Evolutionary conservation across 2,888 invertebrate species (phyloP), one percentile per base, ranked within the genome.

Genomic region (Cheilosia vernalis): DNA sequence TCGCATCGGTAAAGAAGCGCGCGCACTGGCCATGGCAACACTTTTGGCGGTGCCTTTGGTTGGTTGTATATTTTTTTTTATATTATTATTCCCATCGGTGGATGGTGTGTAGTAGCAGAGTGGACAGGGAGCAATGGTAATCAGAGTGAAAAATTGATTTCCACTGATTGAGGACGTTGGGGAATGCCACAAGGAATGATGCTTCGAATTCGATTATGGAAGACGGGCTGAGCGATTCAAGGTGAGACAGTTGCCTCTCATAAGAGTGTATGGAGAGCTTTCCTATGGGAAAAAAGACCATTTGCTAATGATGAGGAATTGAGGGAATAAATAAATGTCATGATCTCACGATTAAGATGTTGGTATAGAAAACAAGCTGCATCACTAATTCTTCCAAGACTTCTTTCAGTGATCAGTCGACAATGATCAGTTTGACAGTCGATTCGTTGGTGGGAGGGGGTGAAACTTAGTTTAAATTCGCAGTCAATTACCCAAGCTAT

Each of bases 141-240:
- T 85, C 85, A 63, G 80, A 77, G 76, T 76, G 72, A 81, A 77
- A 85, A 85, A 85, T 85, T 85, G 85, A 81, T 81, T 85, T 81
- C 63, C 51, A 27, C 74, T 74, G 69, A 73, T 67, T 53, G 76
- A 60, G 53, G 76, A 80, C 70, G 66, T 40, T 47, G 64, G 58
- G 27, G 79, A 79, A 79, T 84, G 60, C 70, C 44, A 44, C 47
- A 44, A 79, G 66, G 27, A 67, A 72, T 81, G 76, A 85, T 80
- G 53, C 80, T 81, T 85, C 61, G 70, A 61, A 80, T 74, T 81
- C 76, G 76, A 81, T 85, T 76, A 72, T 24, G 9, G 21, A 30
- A 10, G 51, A 40, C 37, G 21, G 53, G 17, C n/a, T 49, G 24
- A 15, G 56, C 60, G 44, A 27, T 27, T 64, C 70, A 70, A 78